Conservation (phyloP, 1,140 invertebrate genomes). For the Drosophila elegans region DNA sequence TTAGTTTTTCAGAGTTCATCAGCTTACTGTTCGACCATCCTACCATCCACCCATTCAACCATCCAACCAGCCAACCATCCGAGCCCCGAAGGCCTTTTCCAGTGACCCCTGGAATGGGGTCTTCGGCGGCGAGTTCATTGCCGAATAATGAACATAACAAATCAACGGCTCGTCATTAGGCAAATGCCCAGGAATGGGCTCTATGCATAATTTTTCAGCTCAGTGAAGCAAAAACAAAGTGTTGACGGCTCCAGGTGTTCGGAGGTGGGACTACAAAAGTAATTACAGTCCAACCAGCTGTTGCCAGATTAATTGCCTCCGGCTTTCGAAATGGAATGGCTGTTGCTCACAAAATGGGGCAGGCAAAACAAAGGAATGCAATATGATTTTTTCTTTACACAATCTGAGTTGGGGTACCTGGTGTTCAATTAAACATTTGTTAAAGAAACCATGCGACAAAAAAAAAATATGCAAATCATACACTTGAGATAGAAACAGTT, state of each 20-base stretch:
- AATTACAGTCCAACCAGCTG: slow-evolving; percentile 66
- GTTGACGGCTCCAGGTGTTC: slow-evolving; percentile 43
- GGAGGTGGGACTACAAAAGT: slow-evolving; percentile 53
- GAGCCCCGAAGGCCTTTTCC: slow-evolving; percentile 2
- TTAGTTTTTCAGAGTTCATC: slow-evolving; percentile 78
- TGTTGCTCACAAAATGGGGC: background rate
- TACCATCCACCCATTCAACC: background rate
- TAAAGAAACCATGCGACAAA: background rate
- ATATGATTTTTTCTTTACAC: slow-evolving; percentile 6
- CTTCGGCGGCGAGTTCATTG: slow-evolving; percentile 24
- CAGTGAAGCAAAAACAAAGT: slow-evolving; percentile 68
- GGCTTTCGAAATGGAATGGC: slow-evolving; percentile 20
- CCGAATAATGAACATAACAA: slow-evolving; percentile 78
- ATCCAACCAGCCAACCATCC: background rate
- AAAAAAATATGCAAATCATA: too few relatives aligned
- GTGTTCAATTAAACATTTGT: background rate
- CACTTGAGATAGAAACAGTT: too few relatives aligned
- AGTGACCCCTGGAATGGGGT: slow-evolving; percentile 8
- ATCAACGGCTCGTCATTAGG: slow-evolving; percentile 73
- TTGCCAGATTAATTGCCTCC: slow-evolving; percentile 70
- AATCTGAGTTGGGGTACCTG: background rate
- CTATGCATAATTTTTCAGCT: slow-evolving; percentile 76
- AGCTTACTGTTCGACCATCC: slow-evolving; percentile 31
- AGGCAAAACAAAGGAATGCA: background rate
- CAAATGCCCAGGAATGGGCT: slow-evolving; percentile 23